Evolutionary conservation across 2,113 vertebrate species (phyloP), one percentile per base, ranked within the genome.

Genomic region (Asarcornis scutulata): DNA sequence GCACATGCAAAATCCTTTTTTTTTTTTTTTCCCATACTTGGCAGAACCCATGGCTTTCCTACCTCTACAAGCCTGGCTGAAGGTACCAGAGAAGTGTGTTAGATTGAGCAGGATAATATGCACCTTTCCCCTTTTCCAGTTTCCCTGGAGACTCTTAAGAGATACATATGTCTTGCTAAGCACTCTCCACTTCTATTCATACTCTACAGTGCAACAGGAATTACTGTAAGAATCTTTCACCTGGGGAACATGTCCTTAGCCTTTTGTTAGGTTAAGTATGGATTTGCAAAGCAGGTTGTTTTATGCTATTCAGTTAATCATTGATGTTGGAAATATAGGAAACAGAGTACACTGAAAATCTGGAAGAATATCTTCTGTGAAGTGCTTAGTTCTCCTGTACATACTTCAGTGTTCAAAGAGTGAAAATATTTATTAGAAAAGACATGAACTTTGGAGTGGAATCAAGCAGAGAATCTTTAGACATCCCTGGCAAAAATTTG

Each of bases 231-330:
- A 89, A 85, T 62, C 44, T 34, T n/a, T 73, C 46, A 40, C 48
- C 26, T 62, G 58, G 38, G 78, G 58, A 95, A 79, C 53, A 44
- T 79, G 11, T 55, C 75, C 59, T 76, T 95, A 91, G 64, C 75
- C 62, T 89, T 82, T 89, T 71, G 53, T 80, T 93, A 66, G 67
- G 58, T 86, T 88, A 80, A 88, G 78, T 40, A 76, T 56, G 38
- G 79, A 69, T 94, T 86, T 88, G 59, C 48, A 90, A 94, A 77
- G 34, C n/a, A 69, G 5, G 29, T 69, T 83, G 52, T 89, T 95
- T 91, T 71, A 62, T 44, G 36, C 63, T 66, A 50, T 93, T 79
- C 55, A 88, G 50, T 69, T 86, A 76, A 85, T 83, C 32, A 79
- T 16, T 82, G 59, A 18, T 22, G 27, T 59, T 95, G 27, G 52